Evolutionary conservation across 2,113 vertebrate species (phyloP), one percentile per base, ranked within the genome.

Genomic region (Anseranas semipalmata): DNA sequence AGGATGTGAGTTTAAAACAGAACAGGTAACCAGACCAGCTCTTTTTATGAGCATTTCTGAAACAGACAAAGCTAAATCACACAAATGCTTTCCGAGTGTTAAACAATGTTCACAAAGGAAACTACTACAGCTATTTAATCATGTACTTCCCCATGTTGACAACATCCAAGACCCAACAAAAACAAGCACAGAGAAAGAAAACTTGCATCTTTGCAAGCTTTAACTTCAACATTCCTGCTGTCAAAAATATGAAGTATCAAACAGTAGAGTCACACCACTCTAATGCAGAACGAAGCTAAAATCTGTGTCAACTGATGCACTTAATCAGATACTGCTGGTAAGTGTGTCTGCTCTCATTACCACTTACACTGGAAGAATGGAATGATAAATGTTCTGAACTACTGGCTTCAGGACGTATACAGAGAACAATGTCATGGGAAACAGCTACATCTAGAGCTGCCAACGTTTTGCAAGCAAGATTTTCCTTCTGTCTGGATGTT

Each of bases 121-220:
- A 89, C 53, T 30, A 79, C 10, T 52, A 79, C 62, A 68, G 39
- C 39, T 68, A 21, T 73, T 87, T 75, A 85, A 87, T 76, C 67
- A 90, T 1, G 0, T 53, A 72, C 39, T 85, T 91, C 43, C 41
- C 39, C 48, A 56, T 10, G 27, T 3, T 93, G 58, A 80, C 74
- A 96, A 76, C 27, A 4, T 8, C 70, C 33, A 58, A 70, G 62
- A 76, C 74, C 12, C 88, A 79, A 73, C 12, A 86, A 92, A 93
- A 95, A 80, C 46, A 95, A 90, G n/a, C 55, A 70, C 8, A 50
- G 53, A 76, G 60, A 81, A 96, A 89, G 76, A 8, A 89, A 93
- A 19, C 15, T 72, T 89, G 75, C 58, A 83, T 87, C 52, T 76
- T 58, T n/a, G 62, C 48, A 93, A 91, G 66, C 70, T 85, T 91